These are phyloP conservation scores for Antheraea yamamai DNA, from an alignment of 2,888 invertebrate species.

Conservation along the genomic window DNA sequence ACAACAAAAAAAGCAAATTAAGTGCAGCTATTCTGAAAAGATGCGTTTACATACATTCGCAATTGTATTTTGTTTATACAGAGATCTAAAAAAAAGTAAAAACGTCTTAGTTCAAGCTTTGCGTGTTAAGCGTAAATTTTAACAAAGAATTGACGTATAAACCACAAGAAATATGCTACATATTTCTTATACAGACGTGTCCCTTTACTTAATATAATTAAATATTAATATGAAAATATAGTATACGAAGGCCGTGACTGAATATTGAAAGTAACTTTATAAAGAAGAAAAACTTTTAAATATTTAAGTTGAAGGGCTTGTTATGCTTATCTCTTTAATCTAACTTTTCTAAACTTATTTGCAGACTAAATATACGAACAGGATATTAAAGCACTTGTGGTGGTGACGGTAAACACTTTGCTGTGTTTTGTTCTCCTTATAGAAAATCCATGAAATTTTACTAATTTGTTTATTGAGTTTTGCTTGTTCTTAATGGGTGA, in stretches of 20 bases:
- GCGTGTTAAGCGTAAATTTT: too few relatives aligned
- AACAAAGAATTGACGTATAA: background rate
- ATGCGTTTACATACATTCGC: too few relatives aligned
- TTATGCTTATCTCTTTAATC: slow-evolving; percentile 1
- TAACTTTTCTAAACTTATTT: slow-evolving; percentile 1
- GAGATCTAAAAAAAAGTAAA: too few relatives aligned
- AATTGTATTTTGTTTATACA: too few relatives aligned
- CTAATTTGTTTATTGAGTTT: slow-evolving; percentile 49
- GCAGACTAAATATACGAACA: background rate
- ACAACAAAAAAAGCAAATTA: too few relatives aligned
- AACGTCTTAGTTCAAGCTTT: too few relatives aligned
- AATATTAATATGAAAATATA: background rate
- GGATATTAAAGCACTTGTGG: background rate
- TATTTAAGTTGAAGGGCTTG: background rate
- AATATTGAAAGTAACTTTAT: background rate
- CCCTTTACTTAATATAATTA: background rate
- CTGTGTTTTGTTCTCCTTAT: background rate
- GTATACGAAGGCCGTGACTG: background rate
- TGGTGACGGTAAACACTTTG: background rate
- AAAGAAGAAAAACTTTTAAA: background rate
- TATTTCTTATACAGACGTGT: background rate
- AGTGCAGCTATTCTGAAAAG: too few relatives aligned
- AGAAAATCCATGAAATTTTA: slow-evolving; percentile 32
- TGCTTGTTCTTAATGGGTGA: slow-evolving; percentile 46
- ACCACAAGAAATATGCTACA: background rate